Base-by-base conservation (phyloP, 1,140 invertebrate species). In the Pantala flavescens region DNA sequence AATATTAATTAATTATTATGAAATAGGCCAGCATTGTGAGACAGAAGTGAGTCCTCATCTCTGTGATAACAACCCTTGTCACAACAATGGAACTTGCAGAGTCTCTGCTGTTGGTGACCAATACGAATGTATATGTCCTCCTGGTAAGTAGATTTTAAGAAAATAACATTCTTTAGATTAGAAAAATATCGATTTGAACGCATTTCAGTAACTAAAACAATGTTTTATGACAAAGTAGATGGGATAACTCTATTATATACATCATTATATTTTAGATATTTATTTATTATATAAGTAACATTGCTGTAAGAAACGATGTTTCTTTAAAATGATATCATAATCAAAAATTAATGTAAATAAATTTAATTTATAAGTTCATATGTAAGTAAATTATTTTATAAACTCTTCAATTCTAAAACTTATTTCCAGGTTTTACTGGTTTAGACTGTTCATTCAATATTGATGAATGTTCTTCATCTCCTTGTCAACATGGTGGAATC, bases 401-500 rank as follows among this genome's bases (percentile, higher is more conserved):
- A 36, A 1, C 16, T 42, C 7, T 1, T 42, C 5, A 7, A 36
- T 36, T 19, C 12, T 73, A 10, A 36, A 70, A 70, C 63, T 43
- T 74, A 23, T 72, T 63, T 79, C 76, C 85, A 73, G 89, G 89
- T 1, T 92, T 87, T 81, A 84, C 84, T 24, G 91, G 91, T 1
- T 77, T 80, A 2, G 84, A 86, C 73, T 93, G 91, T 81, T 90
- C 90, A 77, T 84, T 85, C 24, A 80, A 93, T 79, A 84, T 90
- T 43, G 88, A 91, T 79, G 91, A 93, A 79, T 93, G 90, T 81
- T 82, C 84, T 76, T 83, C 86, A 21, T 86, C 86, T 76, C 93
- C 93, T 0, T 98, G 97, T 83, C 84, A 88, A 75, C 91, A 98
- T 84, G 90, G 90, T 73, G 94, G 94, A 55, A 87, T 87, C 43